Evolutionary conservation across 2,113 vertebrate species (phyloP), one percentile per base, ranked within the genome.

Genomic region (Diglossa brunneiventris): DNA sequence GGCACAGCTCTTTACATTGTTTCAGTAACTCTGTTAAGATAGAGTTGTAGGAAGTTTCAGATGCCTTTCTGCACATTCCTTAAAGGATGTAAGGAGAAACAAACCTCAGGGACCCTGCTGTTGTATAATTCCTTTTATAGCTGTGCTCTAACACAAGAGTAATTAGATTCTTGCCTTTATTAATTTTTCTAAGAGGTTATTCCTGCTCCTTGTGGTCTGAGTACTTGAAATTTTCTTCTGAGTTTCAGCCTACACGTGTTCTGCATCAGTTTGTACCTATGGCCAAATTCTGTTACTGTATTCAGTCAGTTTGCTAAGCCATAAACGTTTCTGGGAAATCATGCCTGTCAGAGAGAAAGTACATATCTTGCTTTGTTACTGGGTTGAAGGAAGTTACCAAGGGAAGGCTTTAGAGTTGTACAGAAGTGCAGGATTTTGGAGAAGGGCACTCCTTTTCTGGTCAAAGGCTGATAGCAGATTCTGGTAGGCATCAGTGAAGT

Each of bases 401-500:
- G 52, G 18, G 59, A 59, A 58, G 58, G 14, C 13, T 3, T 2
- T 17, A 18, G 27, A 46, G 15, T 5, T 81, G 46, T 26, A 8
- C 0, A 19, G 64, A 69, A 19, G 50, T 23, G 59, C 7, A 21
- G 11, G 31, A 13, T 62, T 81, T 46, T 50, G 28, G 46, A 83
- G 80, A 41, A 50, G 1, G 64, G 5, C 78, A 19, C 78, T 79
- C 70, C 70, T 79, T 66, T 39, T 50, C 87, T 66, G 87, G 31
- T 2, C 12, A 3, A 10, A 35, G 41, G 37, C 83, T 55, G 87
- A 90, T 62, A 83, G 74, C 69, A 18, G 37, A 16, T 53, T 26
- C 72, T 77, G 67, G 70, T 42, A 30, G 5, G 3, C 17, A 3
- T 3, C 1, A 0, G 39, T 41, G 46, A 1, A 2, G 26, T 1